Evolutionary conservation across 1,140 invertebrate genomes (phyloP).

Genomic region (Brachionus plicatilis): DNA sequence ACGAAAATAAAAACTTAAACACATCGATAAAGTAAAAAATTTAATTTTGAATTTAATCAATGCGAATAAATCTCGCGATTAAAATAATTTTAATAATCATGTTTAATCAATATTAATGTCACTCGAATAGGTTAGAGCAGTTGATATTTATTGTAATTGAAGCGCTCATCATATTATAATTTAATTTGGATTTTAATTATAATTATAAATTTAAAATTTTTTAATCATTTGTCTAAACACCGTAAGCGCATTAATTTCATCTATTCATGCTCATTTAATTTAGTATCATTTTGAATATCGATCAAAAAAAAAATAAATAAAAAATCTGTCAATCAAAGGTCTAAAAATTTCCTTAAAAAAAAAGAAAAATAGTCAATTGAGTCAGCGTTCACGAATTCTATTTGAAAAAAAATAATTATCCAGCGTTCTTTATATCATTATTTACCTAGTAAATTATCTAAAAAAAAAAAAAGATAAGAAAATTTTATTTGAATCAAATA

Average conservation of each 20-base stretch:
- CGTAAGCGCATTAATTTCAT: neutral
- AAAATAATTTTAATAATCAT: neutral
- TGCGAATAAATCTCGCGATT: neutral
- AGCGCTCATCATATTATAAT: neutral
- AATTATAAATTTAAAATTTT: neutral
- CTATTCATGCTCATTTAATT: neutral
- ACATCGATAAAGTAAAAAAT: neutral
- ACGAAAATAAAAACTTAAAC: neutral
- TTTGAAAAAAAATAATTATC: neutral
- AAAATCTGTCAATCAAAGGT: neutral
- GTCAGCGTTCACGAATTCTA: neutral
- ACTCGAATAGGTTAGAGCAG: neutral
- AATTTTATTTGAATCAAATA: neutral
- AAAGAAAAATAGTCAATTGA: neutral
- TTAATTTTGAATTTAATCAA: neutral
- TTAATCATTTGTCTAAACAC: neutral
- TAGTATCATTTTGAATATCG: neutral
- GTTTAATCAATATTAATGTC: neutral
- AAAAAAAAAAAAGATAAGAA: neutral
- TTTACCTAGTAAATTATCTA: neutral
- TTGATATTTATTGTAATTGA: neutral
- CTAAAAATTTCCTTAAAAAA: neutral
- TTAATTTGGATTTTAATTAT: neutral
- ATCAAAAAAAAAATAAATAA: neutral
- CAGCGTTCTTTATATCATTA: neutral